A percentile compares a stretch with the other conserved stretches of the same genome.
Evolutionary conservation across 2,888 invertebrate genomes (phyloP).

Genomic region (Tinea semifulvella): DNA sequence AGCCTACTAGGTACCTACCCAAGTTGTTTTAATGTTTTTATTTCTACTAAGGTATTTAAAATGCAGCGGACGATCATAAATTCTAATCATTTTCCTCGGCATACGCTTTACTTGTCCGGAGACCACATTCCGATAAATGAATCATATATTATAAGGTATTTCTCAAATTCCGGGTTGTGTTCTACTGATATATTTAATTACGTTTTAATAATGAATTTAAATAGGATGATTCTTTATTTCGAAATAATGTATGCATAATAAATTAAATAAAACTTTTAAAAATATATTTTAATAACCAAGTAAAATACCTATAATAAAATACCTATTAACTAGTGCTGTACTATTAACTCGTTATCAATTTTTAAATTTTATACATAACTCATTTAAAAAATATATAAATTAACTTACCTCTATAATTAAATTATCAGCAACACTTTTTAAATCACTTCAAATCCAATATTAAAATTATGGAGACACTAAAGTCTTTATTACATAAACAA

Average conservation of each 20-base stretch:
- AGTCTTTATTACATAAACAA: constrained; percentile 36
- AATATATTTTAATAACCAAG: no score
- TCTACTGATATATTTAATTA: constrained; percentile 14
- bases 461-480: constrained; percentile 28
- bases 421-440: constrained; percentile 20
- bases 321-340: no score
- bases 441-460: constrained; percentile 20
- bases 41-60: no score
- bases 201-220: no score
- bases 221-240: no score
- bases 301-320: no score
- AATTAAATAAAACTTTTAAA: no score
- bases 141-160: constrained; percentile 11
- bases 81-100: not conserved
- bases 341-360: no score
- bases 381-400: constrained; percentile 18
- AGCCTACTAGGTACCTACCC: no score
- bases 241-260: no score
- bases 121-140: constrained; percentile 10
- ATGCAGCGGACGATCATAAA: not conserved
- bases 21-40: no score
- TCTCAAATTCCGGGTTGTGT: constrained; percentile 12
- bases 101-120: not conserved
- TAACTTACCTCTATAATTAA: constrained; percentile 35
- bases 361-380: no score